These are phyloP conservation scores for Colius striatus DNA, from an alignment of 2,113 vertebrate genomes.

Conservation along the genomic window DNA sequence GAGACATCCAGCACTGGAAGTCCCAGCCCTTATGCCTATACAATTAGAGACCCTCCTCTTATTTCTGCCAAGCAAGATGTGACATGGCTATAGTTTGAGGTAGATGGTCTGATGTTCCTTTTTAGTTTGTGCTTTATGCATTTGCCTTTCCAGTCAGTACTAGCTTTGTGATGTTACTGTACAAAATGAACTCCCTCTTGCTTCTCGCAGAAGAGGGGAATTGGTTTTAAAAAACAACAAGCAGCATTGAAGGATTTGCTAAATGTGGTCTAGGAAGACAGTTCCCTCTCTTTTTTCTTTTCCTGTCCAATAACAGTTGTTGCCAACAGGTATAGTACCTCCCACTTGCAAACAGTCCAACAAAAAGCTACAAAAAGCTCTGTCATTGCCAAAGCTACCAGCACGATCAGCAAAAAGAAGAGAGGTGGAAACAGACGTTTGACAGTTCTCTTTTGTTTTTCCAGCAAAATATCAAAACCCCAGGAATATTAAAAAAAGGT, in stretches of 20 bases:
- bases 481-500: background rate
- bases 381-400: background rate
- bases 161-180: background rate
- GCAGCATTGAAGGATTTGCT: background rate
- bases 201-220: background rate
- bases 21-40: background rate
- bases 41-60: background rate
- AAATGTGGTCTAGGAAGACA: background rate
- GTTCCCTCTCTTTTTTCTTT: background rate
- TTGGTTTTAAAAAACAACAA: background rate
- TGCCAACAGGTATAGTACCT: background rate
- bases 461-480: background rate
- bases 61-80: background rate
- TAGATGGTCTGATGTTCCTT: background rate
- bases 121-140: background rate
- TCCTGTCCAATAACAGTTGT: background rate
- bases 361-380: background rate
- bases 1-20: background rate
- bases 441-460: background rate
- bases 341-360: background rate
- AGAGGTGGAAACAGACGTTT: background rate
- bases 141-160: background rate
- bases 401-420: background rate
- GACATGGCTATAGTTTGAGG: background rate
- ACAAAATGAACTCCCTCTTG: background rate